A percentile compares a stretch with the other conserved stretches of the same genome.
Conservation (phyloP, 2,113 vertebrate species). For the Rhombomys opimus region DNA sequence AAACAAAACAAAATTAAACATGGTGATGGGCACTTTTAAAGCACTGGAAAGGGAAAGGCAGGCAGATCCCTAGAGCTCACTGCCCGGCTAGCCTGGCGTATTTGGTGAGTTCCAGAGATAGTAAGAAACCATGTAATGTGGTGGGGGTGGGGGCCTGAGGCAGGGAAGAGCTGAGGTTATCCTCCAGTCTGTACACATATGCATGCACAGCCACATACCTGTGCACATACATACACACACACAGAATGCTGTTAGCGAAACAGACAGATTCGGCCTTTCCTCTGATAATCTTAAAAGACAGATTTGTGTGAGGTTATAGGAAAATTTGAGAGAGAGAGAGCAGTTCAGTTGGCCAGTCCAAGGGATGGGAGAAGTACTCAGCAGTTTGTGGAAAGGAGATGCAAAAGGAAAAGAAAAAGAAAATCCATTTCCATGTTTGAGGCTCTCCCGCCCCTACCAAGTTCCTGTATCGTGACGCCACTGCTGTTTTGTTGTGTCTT, state of each 20-base stretch:
- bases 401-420: not conserved
- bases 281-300: not conserved
- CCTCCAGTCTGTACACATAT: not conserved
- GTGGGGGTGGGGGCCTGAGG: no score
- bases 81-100: not conserved
- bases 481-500: constrained; percentile 36
- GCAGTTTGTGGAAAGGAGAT: not conserved
- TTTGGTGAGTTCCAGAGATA: not conserved
- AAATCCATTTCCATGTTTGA: fast-evolving
- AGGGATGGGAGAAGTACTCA: not conserved
- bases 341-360: not conserved
- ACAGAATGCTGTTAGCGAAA: no score
- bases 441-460: not conserved
- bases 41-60: not conserved
- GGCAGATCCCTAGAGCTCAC: not conserved
- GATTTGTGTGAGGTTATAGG: not conserved
- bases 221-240: not conserved
- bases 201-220: not conserved
- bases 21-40: not conserved
- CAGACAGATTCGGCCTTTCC: not conserved
- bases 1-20: not conserved
- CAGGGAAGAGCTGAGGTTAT: not conserved
- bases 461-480: not conserved
- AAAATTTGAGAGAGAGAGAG: not conserved
- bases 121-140: not conserved